Conservation (phyloP, 1,140 invertebrate species). For the Ceratina calcarata region DNA sequence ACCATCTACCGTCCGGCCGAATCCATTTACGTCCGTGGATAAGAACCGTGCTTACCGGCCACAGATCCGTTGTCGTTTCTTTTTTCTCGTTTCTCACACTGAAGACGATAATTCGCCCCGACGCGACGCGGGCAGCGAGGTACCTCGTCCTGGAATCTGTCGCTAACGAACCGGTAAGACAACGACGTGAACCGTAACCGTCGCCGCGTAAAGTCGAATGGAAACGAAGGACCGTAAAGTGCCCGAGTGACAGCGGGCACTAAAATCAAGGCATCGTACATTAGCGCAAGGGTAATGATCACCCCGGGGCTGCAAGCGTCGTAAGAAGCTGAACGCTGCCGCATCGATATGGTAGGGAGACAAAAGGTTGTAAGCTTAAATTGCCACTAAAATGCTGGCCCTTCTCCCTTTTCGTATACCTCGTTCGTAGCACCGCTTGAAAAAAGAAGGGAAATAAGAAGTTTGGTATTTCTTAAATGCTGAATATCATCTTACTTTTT, state of each 20-base stretch:
- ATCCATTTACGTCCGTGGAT: conserved; percentile 27
- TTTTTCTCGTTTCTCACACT: conserved; percentile 4
- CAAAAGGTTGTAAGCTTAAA: conserved; percentile 20
- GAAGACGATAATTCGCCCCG: conserved; percentile 45
- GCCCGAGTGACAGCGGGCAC: conserved; percentile 56
- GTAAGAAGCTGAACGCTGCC: conserved; percentile 16
- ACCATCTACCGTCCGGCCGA: conserved; percentile 23
- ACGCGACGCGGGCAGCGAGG: conserved; percentile 29
- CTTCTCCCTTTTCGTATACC: not conserved
- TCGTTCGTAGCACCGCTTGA: not conserved
- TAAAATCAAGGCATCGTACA: conserved; percentile 69
- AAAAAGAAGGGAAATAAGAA: not conserved
- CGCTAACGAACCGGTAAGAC: conserved; percentile 73
- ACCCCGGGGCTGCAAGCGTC: conserved; percentile 45
- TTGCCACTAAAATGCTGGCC: not conserved
- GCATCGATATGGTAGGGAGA: not conserved
- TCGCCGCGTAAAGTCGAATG: conserved; percentile 64
- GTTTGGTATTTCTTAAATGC: too few relatives aligned
- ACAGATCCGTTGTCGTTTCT: not conserved
- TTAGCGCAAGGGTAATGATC: conserved; percentile 64
- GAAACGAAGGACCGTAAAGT: conserved; percentile 72
- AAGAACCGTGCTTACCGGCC: not conserved
- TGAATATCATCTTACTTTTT: too few relatives aligned
- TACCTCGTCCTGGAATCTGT: conserved; percentile 65
- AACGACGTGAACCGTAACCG: conserved; percentile 60